Evolutionary conservation across 2,113 vertebrate species (phyloP).

Genomic region (Platichthys flesus): DNA sequence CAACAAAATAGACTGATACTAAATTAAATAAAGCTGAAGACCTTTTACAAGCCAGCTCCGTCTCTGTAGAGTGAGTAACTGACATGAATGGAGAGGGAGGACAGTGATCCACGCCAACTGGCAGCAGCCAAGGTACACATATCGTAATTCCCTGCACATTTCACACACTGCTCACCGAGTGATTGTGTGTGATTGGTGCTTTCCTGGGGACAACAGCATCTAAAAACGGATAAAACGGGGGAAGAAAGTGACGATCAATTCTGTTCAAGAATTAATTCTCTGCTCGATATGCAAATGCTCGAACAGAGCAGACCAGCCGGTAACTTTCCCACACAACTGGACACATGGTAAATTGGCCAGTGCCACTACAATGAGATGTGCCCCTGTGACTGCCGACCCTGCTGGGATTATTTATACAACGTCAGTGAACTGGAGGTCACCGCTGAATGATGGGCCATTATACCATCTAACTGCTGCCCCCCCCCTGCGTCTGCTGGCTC

Average conservation of each 20-base stretch:
- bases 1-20: constrained; percentile 30
- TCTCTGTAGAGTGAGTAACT: constrained; percentile 32
- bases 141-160: constrained; percentile 46
- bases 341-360: constrained; percentile 31
- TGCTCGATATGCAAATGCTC: constrained; percentile 28
- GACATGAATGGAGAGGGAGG: constrained; percentile 31
- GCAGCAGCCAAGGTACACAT: constrained; percentile 37
- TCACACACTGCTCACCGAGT: constrained; percentile 9
- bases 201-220: constrained; percentile 14
- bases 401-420: constrained; percentile 42
- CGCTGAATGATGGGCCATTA: constrained; percentile 11
- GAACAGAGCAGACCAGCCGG: constrained; percentile 16
- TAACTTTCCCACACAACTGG: constrained; percentile 48
- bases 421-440: constrained; percentile 20
- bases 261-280: constrained; percentile 10
- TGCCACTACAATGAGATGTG: constrained; percentile 41
- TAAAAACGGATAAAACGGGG: neutral
- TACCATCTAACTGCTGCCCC: neutral
- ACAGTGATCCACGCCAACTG: constrained; percentile 27
- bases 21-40: constrained; percentile 17
- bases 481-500: neutral
- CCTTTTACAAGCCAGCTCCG: constrained; percentile 9
- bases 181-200: constrained; percentile 24
- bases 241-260: neutral
- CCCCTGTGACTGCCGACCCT: neutral